phyloP scores from a whole-genome alignment of 2,113 vertebrate species.

The Cyprinodon tularosa region DNA sequence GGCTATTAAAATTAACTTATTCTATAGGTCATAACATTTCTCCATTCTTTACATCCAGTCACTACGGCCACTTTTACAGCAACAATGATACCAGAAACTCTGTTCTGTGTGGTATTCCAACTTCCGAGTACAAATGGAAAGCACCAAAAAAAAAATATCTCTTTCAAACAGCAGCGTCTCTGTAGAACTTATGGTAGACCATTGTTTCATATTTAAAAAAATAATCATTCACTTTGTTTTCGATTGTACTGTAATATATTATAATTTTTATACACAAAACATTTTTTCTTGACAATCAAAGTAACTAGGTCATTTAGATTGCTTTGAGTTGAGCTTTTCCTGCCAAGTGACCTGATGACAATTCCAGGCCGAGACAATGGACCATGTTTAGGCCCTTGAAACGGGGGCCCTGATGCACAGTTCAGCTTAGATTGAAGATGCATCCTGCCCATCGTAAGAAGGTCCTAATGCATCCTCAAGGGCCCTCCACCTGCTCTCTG shows the following conservation, averaged over 20 bases:
- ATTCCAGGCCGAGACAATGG: conserved; percentile 22
- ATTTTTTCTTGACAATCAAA: background rate
- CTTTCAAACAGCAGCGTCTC: no score
- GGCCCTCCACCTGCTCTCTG: conserved; percentile 63
- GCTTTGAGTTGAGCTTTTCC: conserved; percentile 5
- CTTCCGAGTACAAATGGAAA: no score
- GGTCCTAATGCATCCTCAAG: conserved; percentile 75
- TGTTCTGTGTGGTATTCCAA: no score
- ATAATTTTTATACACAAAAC: no score
- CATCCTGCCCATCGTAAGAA: conserved; percentile 47
- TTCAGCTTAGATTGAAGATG: conserved; percentile 58
- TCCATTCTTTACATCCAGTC: no score
- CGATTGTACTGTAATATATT: background rate
- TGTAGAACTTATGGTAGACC: no score
- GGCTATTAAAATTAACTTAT: no score
- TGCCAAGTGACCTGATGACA: background rate
- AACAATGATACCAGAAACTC: no score
- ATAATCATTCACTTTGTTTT: background rate
- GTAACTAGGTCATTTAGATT: conserved; percentile 3
- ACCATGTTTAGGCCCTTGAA: conserved; percentile 37
- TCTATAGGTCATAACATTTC: no score
- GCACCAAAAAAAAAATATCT: no score
- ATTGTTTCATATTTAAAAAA: no score
- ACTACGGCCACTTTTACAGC: no score
- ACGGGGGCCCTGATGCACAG: conserved; percentile 29